phyloP scores from a whole-genome alignment of 2,797 vertebrate species.

The Brachymystax lenok region DNA sequence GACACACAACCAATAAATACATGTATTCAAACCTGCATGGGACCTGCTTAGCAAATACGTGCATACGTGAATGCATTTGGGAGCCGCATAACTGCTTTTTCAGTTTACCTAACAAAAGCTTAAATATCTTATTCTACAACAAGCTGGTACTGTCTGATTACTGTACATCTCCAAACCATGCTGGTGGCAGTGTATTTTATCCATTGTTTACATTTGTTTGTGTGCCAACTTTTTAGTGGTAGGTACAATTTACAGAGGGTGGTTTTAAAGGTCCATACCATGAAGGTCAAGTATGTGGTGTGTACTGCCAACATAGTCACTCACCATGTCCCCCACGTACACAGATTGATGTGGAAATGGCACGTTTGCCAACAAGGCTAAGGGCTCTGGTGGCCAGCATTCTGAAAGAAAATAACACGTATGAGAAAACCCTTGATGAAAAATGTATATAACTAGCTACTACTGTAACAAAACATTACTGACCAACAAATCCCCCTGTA shows the following conservation, averaged over 20 bases:
- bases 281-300: background rate
- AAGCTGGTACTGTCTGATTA: background rate
- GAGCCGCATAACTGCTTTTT: background rate
- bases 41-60: background rate
- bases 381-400: conserved; percentile 90
- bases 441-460: too few species aligned
- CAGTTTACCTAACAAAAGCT: background rate
- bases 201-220: background rate
- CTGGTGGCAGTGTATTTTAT: background rate
- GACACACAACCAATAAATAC: background rate
- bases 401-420: conserved; percentile 61
- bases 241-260: background rate
- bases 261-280: background rate
- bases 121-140: background rate
- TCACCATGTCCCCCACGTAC: conserved; percentile 87
- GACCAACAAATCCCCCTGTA: too few species aligned
- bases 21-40: background rate
- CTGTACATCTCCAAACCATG: background rate
- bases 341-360: conserved; percentile 87
- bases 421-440: background rate
- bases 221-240: background rate
- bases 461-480: too few species aligned
- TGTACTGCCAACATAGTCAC: conserved; percentile 19
- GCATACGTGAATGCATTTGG: background rate
- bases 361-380: conserved; percentile 83